Base-by-base conservation (phyloP, 1,140 invertebrate species). In the Formica selysi region DNA sequence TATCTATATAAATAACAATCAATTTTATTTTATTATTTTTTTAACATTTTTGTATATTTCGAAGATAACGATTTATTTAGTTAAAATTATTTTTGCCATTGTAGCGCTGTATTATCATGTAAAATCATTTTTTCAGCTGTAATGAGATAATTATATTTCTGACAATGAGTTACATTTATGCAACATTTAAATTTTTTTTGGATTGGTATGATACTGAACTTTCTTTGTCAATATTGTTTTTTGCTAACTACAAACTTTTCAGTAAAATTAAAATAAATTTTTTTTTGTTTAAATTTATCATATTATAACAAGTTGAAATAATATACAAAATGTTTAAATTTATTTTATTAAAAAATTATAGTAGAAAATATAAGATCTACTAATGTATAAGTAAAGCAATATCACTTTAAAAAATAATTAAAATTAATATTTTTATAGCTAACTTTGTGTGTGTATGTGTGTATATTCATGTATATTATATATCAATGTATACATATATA, bases 1-100 rank as follows among this genome's bases (percentile, higher is more conserved):
- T 32, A 5, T 0, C 16, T 13, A 6, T 5, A 76, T 26, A 41
- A 74, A 59, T 10, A 62, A 2, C 11, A 19, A 61, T 61, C 11
- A 29, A 13, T n/a, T 67, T 48, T 65, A 64, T 78, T 65, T 48
- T n/a, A 22, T 78, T 44, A 73, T 44, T 13, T 19, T 67, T 67
- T 51, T 16, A 36, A 51, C 36, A 36, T 36, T 7, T 79, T 32
- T 22, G 48, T 44, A 67, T 16, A 3, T 1, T 62, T 32, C 22
- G 13, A 8, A 44, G 11, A 29, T 65, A 76, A 76, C 0, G 10
- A n/a, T 22, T 76, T 76, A 51, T 19, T 6, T 19, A 41, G 7
- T 48, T 32, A 61, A 41, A 59, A 38, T 5, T 44, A 62, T 22
- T 44, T 74, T 38, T 22, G 6, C 10, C 13, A 48, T 48, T 62